Evolutionary conservation across 2,888 invertebrate species (phyloP), one percentile per base, ranked within the genome.

Genomic region (Gastrophysa polygoni): DNA sequence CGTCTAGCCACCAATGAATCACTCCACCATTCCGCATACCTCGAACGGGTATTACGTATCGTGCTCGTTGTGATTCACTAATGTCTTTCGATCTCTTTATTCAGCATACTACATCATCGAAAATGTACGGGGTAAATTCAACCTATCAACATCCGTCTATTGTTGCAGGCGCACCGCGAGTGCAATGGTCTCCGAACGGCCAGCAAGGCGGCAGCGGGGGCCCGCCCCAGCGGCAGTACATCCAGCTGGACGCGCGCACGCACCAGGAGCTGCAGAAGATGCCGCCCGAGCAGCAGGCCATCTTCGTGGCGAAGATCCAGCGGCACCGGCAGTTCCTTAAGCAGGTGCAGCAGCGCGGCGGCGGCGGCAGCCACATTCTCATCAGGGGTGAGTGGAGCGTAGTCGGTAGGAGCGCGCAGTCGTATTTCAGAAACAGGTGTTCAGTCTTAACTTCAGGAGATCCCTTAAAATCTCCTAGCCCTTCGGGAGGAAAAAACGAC

Each of bases 241-340:
- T 93, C 63, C 93, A 93, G 70, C 80, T 93, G 70, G 93, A 93
- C 71, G 91, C 91, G 0, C 91, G 92, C 72, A 92, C 92, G 0
- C 92, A 93, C 76, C 91, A 92, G 10, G 91, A 92, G 71, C 82
- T 93, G 48, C 92, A 93, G 75, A 92, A 92, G 73, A 85, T 87
- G 87, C 91, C 92, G 73, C 91, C 92, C 0, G 88, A 91, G 66
- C 92, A 92, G 74, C 85, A 91, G 43, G 90, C 91, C 1, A 86
- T 92, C 78, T 93, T 93, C 70, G 90, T 93, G 4, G 89, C 91
- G 10, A 91, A 91, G 77, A 82, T 92, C 65, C 82, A 87, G 49
- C 85, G 85, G 28, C 85, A 86, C 43, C 74, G 87, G 68, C 73
- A 85, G 55, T 71, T 88, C 52, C 85, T 88, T 44, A 75, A 85